These are phyloP conservation scores for Eupithecia vulgata DNA, from an alignment of 2,888 invertebrate species.

Conservation along the genomic window DNA sequence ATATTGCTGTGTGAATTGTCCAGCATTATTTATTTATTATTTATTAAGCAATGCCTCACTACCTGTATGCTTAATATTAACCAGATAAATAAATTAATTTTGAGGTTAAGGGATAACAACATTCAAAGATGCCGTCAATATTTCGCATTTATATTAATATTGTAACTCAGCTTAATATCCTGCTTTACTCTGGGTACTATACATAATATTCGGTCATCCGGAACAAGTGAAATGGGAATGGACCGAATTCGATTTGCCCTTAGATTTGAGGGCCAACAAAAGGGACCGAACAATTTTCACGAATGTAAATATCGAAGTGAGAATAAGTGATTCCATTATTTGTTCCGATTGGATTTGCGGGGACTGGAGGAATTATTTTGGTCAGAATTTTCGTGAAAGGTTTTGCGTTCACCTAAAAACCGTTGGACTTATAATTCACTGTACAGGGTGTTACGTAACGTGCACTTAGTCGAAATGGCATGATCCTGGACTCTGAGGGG, in stretches of 20 bases:
- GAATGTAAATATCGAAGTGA: constrained; percentile 24
- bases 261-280: constrained; percentile 18
- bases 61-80: no score
- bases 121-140: no score
- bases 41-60: no score
- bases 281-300: constrained; percentile 16
- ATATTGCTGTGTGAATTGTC: no score
- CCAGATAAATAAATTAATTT: not conserved
- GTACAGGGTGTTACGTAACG: no score
- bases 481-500: no score
- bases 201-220: constrained; percentile 18
- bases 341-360: constrained; percentile 27
- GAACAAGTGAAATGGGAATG: constrained; percentile 14
- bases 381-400: not conserved
- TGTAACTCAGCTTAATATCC: not conserved
- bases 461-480: no score
- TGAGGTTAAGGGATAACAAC: not conserved
- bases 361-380: not conserved
- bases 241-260: constrained; percentile 25
- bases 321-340: constrained; percentile 33
- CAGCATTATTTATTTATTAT: no score
- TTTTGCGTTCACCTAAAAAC: not conserved
- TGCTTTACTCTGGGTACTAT: not conserved
- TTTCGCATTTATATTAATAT: no score
- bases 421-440: not conserved